Base-by-base conservation (phyloP, 2,888 invertebrate species). In the Calephelis perditalis region DNA sequence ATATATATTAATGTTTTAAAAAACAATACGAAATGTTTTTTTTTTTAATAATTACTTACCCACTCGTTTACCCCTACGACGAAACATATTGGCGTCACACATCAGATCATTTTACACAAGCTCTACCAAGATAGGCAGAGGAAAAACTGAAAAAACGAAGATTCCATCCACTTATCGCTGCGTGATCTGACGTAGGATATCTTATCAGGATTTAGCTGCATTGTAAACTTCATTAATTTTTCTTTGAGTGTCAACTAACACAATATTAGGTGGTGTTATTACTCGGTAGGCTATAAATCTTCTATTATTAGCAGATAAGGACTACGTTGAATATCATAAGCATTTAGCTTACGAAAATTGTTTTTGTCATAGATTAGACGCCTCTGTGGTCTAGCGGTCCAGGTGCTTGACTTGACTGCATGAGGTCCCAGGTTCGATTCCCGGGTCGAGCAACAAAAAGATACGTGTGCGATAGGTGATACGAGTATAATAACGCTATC, bases 161-260 rank as follows among this genome's bases (percentile, higher is more conserved):
- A 68, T 61, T 55, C 56, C n/a, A 62, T 69, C 67, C 67, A 66
- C 68, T 77, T 81, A 81, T 82, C 81, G 73, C 63, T 63, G 68
- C 68, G 69, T 69, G 72, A 76, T 76, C 74, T 79, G 82, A 82
- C 82, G 83, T 76, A 82, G 80, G 75, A 70, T 70, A 63, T 68
- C 71, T 72, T 75, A 74, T 67, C 60, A 64, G 70, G 68, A 66
- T 71, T 67, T 62, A 62, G 67, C 59, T 60, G 58, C 52, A 65
- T 61, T 67, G 67, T 66, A 67, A 63, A 67, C 68, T 68, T 64
- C 67, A 70, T 70, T 70, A 64, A 70, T 62, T 64, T 62, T 62
- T 60, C 58, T 35, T 54, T 52, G 45, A 60, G 60, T 37, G 37
- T 37, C 37, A 49, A 52, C 52, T 45, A 54, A 59, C 59, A 59